Evolutionary conservation across 92 coral and sea anemone genomes (phyloP).

Genomic region (Parazoanthus atlanticus): DNA sequence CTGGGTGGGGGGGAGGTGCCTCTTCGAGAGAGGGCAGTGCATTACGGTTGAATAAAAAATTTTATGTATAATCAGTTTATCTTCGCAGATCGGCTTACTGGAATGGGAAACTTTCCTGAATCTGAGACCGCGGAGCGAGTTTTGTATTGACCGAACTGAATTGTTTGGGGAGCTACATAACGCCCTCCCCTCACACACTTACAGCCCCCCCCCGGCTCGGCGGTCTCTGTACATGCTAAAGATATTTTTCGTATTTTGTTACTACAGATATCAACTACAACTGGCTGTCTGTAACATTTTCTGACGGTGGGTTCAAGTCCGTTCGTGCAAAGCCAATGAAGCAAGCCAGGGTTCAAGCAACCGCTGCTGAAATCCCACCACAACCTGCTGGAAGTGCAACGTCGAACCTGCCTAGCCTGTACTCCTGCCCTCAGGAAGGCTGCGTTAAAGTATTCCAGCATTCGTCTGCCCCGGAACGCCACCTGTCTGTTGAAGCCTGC

Average conservation of each 20-base stretch:
- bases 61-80: too few relatives aligned
- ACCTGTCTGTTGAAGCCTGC: slow-evolving; percentile 28
- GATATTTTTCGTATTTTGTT: neutral
- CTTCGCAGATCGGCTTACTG: too few relatives aligned
- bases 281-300: slow-evolving; percentile 40
- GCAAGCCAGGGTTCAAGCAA: slow-evolving; percentile 1
- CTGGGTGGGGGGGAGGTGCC: too few relatives aligned
- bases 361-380: neutral
- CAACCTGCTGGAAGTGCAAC: neutral
- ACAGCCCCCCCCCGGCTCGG: neutral
- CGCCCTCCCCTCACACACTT: too few relatives aligned
- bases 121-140: too few relatives aligned
- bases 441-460: slow-evolving; percentile 28
- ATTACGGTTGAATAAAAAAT: too few relatives aligned
- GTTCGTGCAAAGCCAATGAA: neutral
- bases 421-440: slow-evolving; percentile 27
- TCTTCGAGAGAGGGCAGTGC: too few relatives aligned
- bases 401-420: neutral
- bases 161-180: too few relatives aligned
- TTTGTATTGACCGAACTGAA: too few relatives aligned
- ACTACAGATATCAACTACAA: slow-evolving; percentile 21
- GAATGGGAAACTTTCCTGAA: too few relatives aligned
- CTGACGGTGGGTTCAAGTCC: slow-evolving; percentile 36
- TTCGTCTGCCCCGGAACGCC: slow-evolving; percentile 26
- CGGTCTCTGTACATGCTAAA: neutral